A percentile compares a stretch with the other conserved stretches of the same genome.
Evolutionary conservation across 64 coral and sea anemone genomes (phyloP).

Genomic region (Pocillopora verrucosa): DNA sequence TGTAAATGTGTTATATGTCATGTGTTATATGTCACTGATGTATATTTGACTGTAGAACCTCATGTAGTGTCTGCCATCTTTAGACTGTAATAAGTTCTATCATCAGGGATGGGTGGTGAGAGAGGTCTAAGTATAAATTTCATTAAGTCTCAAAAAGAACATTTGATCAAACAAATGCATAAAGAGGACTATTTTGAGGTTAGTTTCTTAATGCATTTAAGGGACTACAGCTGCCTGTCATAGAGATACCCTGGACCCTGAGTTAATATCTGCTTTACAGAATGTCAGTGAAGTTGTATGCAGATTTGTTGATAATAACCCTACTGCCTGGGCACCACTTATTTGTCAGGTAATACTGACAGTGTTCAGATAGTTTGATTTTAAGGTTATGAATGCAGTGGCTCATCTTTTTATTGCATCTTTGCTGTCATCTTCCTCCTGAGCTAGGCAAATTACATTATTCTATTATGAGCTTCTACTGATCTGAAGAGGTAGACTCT

Average conservation of each 20-base stretch:
- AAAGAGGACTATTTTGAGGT: not conserved
- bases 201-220: not conserved
- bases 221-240: not conserved
- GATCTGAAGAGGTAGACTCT: too few relatives aligned
- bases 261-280: constrained; percentile 45
- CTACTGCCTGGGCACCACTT: constrained; percentile 60
- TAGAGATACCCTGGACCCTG: constrained; percentile 33
- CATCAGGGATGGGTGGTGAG: too few relatives aligned
- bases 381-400: not conserved
- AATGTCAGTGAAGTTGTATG: constrained; percentile 64
- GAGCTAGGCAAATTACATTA: too few relatives aligned
- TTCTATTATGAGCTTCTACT: too few relatives aligned
- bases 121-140: too few relatives aligned
- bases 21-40: too few relatives aligned
- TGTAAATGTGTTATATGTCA: too few relatives aligned
- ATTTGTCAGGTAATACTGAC: constrained; percentile 58
- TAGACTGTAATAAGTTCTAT: too few relatives aligned
- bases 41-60: too few relatives aligned
- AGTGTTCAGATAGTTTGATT: constrained; percentile 1
- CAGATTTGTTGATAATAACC: constrained; percentile 63
- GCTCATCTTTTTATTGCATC: not conserved
- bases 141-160: too few relatives aligned
- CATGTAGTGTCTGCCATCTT: too few relatives aligned
- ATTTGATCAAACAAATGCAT: not conserved
- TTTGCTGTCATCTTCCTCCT: not conserved